These are phyloP conservation scores for Hydraecia micacea DNA, from an alignment of 2,888 invertebrate genomes.

Conservation along the genomic window DNA sequence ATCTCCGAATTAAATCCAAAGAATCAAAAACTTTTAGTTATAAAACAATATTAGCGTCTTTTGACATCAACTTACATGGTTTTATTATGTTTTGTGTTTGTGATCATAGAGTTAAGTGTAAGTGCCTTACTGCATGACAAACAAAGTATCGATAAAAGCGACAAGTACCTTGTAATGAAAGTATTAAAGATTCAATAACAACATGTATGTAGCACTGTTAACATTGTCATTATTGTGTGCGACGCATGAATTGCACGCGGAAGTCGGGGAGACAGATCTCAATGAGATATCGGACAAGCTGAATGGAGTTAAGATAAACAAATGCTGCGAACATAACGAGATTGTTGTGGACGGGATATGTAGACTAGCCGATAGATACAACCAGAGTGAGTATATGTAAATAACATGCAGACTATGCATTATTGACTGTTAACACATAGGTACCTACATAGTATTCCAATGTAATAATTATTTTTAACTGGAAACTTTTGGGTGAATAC, in stretches of 20 bases:
- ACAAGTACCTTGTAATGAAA: conserved; percentile 64
- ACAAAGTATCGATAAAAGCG: conserved; percentile 47
- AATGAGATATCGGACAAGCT: conserved; percentile 87
- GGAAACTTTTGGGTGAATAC: not conserved
- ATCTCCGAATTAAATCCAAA: conserved; percentile 52
- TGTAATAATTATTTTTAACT: not conserved
- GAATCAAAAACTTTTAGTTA: conserved; percentile 47
- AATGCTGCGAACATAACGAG: conserved; percentile 94
- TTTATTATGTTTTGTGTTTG: conserved; percentile 37
- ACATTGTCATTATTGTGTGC: conserved; percentile 80
- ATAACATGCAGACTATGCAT: not conserved
- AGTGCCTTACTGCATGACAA: conserved; percentile 57
- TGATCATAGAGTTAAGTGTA: conserved; percentile 25
- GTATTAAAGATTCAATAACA: conserved; percentile 55
- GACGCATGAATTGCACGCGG: conserved; percentile 66
- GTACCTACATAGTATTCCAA: not conserved
- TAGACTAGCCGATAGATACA: conserved; percentile 91
- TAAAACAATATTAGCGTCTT: conserved; percentile 19
- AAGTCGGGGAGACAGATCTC: conserved; percentile 83
- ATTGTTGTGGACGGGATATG: conserved; percentile 93
- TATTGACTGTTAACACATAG: not conserved
- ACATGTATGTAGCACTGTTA: conserved; percentile 70
- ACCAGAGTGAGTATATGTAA: conserved; percentile 86
- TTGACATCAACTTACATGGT: conserved; percentile 30
- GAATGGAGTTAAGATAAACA: conserved; percentile 92